These are phyloP conservation scores for Dicrostonyx torquatus DNA, from an alignment of 2,797 vertebrate species.

Conservation along the genomic window DNA sequence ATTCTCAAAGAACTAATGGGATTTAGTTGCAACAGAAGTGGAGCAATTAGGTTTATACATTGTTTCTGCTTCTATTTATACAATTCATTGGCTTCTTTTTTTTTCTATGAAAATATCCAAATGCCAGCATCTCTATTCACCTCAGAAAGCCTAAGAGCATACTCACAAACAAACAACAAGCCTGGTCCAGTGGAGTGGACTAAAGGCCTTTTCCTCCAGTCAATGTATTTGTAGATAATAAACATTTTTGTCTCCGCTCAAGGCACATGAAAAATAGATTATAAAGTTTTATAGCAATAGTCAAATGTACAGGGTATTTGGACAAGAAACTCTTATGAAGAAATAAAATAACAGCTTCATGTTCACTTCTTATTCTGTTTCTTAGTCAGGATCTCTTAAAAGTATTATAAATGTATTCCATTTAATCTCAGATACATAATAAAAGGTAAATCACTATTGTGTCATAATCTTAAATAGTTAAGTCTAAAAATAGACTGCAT, in stretches of 20 bases:
- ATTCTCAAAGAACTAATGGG: background rate
- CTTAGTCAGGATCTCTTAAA: background rate
- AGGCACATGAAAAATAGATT: background rate
- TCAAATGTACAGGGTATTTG: conserved; percentile 2
- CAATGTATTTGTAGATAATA: background rate
- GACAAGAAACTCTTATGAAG: background rate
- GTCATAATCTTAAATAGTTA: background rate
- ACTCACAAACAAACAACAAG: background rate
- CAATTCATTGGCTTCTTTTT: background rate
- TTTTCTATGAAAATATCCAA: background rate
- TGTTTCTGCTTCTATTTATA: background rate
- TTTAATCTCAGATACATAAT: background rate
- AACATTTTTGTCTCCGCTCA: background rate
- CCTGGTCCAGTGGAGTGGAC: background rate
- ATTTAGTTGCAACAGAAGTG: background rate
- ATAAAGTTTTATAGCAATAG: conserved; percentile 21
- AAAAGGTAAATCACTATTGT: conserved; percentile 39
- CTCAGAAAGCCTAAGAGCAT: background rate
- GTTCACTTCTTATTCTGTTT: background rate
- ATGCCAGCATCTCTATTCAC: background rate
- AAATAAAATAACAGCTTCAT: background rate
- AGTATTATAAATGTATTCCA: conserved; percentile 8
- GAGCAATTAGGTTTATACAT: background rate
- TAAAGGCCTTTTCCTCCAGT: background rate
- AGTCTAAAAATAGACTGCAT: background rate